phyloP scores from a whole-genome alignment of 1,140 invertebrate genomes.

The Trichomalopsis sarcophagae region DNA sequence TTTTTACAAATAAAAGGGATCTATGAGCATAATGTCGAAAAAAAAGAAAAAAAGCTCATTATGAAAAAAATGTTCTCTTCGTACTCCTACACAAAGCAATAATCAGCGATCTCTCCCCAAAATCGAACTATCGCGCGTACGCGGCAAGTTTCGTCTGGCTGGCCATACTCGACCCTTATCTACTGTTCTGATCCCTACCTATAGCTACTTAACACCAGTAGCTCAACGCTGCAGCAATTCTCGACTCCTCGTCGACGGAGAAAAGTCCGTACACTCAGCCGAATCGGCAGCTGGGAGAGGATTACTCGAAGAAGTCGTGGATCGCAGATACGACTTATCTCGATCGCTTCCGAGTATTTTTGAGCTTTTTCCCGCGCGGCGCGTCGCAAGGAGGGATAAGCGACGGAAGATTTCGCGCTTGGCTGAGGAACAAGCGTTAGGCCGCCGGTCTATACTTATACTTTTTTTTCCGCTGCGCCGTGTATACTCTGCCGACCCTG shows the following conservation, averaged over 20 bases:
- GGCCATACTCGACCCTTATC: background rate
- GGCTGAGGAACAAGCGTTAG: background rate
- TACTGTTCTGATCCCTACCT: background rate
- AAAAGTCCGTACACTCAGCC: conserved; percentile 9
- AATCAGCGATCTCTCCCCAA: background rate
- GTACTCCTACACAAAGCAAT: too few species aligned
- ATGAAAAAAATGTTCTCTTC: too few species aligned
- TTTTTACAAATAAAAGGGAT: too few species aligned
- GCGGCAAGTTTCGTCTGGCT: background rate
- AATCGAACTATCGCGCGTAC: background rate
- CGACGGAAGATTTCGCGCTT: background rate
- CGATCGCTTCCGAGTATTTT: background rate
- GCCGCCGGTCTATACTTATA: background rate
- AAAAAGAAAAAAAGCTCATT: too few species aligned
- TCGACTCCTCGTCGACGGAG: background rate
- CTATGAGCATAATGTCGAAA: too few species aligned
- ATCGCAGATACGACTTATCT: conserved; percentile 22
- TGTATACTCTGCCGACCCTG: background rate
- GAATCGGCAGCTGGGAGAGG: background rate
- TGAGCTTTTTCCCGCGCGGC: background rate
- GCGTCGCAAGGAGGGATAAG: background rate
- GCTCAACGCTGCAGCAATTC: background rate
- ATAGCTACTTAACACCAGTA: background rate
- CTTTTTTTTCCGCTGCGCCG: background rate
- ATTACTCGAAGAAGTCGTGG: conserved; percentile 18